Base-by-base conservation (phyloP, 2,113 vertebrate genomes). In the Motacilla tschutschensis region DNA sequence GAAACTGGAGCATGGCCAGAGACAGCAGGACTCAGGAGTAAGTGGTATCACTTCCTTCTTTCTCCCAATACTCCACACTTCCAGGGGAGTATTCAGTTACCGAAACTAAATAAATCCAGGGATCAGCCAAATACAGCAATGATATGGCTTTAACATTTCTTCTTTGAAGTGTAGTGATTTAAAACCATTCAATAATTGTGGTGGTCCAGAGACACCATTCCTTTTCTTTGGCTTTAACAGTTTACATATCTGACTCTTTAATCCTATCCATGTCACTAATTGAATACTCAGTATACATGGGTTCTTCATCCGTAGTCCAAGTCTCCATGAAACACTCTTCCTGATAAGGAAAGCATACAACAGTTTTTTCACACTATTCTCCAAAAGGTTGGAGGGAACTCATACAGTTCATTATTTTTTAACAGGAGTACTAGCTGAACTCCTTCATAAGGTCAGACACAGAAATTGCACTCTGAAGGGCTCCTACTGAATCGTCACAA, bases 1-100 rank as follows among this genome's bases (percentile, higher is more conserved):
- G 19, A 43, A 77, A 46, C 12, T 2, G 1, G 11, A 65, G 3
- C 10, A 25, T 14, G 19, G 18, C 10, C 24, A 50, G n/a, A 28
- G 19, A 65, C 35, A 53, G 4, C 10, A 79, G 41, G 70, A 20
- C 6, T 48, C 22, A 43, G 28, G 12, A 22, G 19, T 2, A 41
- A 25, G 8, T 76, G 3, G 3, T 15, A 41, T 25, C 2, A 0
- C 13, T 33, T 53, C 4, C 11, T 58, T 36, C 44, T 28, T 70
- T 22, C 22, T 65, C 3, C 8, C n/a, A 43, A 0, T 19, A 19
- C 9, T 26, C 12, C 2, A 5, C 0, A 0, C 3, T 47, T 33
- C 9, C 36, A 66, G 9, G 6, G 8, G 12, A 77, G 20, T 16
- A 22, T 54, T 50, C 14, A 50, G 18, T 14, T 41, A 50, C 10